Conservation (phyloP, 2,888 invertebrate genomes). For the Dryomyza anilis region DNA sequence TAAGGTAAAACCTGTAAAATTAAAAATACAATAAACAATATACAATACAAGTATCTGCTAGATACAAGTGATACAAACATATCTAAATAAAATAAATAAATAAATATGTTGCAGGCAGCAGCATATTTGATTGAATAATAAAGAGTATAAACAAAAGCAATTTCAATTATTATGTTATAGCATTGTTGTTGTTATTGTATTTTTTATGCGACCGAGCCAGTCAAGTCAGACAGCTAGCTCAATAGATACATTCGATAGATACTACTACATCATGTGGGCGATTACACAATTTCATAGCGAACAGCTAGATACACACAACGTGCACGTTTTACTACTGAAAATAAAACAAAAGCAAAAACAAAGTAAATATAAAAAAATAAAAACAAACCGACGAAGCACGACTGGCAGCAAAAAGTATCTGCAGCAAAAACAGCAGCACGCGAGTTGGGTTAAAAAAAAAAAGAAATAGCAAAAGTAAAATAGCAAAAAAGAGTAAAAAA, state of each 20-base stretch:
- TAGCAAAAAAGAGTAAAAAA: not conserved
- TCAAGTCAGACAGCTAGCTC: not conserved
- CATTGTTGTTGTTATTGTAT: too few relatives aligned
- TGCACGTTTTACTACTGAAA: not conserved
- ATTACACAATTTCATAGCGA: conserved; percentile 1
- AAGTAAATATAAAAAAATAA: not conserved
- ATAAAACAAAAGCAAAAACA: not conserved
- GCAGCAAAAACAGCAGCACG: not conserved
- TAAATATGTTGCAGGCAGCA: not conserved
- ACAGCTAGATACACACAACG: not conserved
- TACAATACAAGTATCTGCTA: not conserved
- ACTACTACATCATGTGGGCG: conserved; percentile 1
- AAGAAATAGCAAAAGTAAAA: not conserved
- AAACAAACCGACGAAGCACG: not conserved
- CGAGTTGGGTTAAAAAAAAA: not conserved
- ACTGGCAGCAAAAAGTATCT: not conserved
- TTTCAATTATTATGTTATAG: not conserved
- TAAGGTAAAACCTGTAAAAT: not conserved
- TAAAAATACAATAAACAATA: not conserved
- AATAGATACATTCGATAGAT: conserved; percentile 2
- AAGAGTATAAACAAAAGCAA: not conserved
- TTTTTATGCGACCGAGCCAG: too few relatives aligned
- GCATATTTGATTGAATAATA: not conserved
- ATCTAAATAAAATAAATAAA: not conserved
- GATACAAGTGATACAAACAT: not conserved